These are phyloP conservation scores for Nymphicus hollandicus DNA, from an alignment of 2,113 vertebrate genomes.

Conservation along the genomic window DNA sequence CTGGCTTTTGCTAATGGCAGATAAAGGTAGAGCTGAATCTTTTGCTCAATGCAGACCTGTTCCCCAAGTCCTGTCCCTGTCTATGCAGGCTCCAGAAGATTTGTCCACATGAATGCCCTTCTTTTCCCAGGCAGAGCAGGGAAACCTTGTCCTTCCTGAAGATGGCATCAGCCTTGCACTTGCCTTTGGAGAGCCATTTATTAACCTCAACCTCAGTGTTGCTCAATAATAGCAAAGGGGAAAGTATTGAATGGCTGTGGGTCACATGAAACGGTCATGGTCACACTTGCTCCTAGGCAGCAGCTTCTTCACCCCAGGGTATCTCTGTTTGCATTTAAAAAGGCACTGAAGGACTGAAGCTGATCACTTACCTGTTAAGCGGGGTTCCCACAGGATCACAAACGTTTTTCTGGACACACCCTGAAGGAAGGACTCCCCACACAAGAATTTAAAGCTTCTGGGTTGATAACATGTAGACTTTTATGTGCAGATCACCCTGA, in stretches of 20 bases:
- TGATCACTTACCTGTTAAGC: not conserved
- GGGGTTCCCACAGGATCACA: not conserved
- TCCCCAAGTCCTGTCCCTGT: not conserved
- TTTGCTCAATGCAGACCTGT: not conserved
- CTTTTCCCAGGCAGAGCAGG: not conserved
- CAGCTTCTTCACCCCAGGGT: not conserved
- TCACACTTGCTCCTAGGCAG: not conserved
- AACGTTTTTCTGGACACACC: not conserved
- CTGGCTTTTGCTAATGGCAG: not conserved
- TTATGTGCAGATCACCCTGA: not conserved
- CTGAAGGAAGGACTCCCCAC: not conserved
- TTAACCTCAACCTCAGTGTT: not conserved
- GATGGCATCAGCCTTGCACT: not conserved
- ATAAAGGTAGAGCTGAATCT: not conserved
- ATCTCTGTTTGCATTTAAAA: constrained; percentile 34
- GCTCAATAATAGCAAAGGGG: not conserved
- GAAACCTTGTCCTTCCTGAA: not conserved
- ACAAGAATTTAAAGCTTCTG: constrained; percentile 31
- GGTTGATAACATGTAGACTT: not conserved
- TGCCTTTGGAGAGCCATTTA: not conserved
- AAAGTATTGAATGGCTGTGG: not conserved
- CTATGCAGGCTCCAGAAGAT: not conserved
- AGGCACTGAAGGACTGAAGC: not conserved
- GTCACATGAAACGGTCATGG: not conserved
- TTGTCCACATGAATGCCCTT: not conserved